Evolutionary conservation across 2,113 vertebrate species (phyloP).

Genomic region (Corynorhinus townsendii): DNA sequence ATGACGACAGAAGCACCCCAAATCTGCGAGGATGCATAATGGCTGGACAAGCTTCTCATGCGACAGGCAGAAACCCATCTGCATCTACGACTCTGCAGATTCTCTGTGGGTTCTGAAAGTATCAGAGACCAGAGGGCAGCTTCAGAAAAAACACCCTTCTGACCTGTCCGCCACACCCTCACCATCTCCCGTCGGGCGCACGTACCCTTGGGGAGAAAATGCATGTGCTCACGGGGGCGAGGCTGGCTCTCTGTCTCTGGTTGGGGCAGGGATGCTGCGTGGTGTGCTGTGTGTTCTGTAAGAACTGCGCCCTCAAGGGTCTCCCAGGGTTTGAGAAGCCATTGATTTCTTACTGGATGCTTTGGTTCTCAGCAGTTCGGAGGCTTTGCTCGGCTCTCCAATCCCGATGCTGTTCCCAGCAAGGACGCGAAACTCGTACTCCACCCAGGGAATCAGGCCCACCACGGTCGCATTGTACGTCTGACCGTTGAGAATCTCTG

Average conservation of each 20-base stretch:
- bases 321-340: background rate
- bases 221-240: background rate
- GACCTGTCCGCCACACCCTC: background rate
- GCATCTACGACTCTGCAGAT: constrained; percentile 53
- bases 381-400: constrained; percentile 93
- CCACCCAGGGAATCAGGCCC: constrained; percentile 93
- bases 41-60: constrained; percentile 11
- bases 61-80: constrained; percentile 68
- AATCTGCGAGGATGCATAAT: background rate
- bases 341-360: constrained; percentile 85
- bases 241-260: background rate
- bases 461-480: constrained; percentile 89
- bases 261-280: background rate
- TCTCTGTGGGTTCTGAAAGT: constrained; percentile 58
- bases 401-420: constrained; percentile 91
- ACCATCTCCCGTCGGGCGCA: background rate
- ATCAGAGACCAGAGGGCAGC: background rate
- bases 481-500: constrained; percentile 89
- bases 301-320: background rate
- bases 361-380: constrained; percentile 89
- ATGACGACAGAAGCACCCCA: background rate
- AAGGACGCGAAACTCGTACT: constrained; percentile 94
- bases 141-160: constrained; percentile 16
- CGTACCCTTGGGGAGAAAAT: too few relatives aligned
- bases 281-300: background rate